Evolutionary conservation across 2,797 vertebrate genomes (phyloP).

Genomic region (Gymnocypris eckloni): DNA sequence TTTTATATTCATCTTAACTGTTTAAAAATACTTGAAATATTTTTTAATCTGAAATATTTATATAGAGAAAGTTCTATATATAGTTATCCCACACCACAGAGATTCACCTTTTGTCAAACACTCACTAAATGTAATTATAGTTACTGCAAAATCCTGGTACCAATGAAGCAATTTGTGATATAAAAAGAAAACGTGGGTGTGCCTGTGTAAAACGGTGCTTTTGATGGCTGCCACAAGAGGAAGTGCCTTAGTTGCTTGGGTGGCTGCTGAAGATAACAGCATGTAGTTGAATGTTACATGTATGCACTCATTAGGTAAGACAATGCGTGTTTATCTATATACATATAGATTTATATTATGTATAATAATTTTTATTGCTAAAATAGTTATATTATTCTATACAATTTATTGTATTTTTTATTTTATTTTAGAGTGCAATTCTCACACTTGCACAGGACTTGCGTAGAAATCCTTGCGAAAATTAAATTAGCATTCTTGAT

Average conservation of each 20-base stretch:
- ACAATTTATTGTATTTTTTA: not conserved
- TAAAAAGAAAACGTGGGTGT: slow-evolving; percentile 10
- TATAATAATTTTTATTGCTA: not conserved
- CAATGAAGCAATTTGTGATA: not conserved
- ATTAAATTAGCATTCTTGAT: not conserved
- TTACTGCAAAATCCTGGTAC: slow-evolving; percentile 30
- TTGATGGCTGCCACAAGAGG: slow-evolving; percentile 38
- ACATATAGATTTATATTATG: not conserved
- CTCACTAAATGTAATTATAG: slow-evolving; percentile 40
- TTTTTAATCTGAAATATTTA: not conserved
- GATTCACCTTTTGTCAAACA: not conserved
- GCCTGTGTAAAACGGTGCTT: slow-evolving; percentile 10
- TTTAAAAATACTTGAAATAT: not conserved
- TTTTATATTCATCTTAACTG: not conserved
- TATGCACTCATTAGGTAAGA: not conserved
- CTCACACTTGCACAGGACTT: not conserved
- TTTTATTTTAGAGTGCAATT: not conserved
- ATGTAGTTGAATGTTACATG: not conserved
- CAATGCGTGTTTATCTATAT: not conserved
- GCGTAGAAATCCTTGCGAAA: not conserved
- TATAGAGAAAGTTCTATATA: not conserved
- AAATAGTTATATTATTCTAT: not conserved
- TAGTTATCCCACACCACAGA: slow-evolving; percentile 8
- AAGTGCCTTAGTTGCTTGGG: slow-evolving; percentile 18
- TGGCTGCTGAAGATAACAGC: slow-evolving; percentile 20